phyloP scores from a whole-genome alignment of 1,140 invertebrate genomes.

The Araneus ventricosus region DNA sequence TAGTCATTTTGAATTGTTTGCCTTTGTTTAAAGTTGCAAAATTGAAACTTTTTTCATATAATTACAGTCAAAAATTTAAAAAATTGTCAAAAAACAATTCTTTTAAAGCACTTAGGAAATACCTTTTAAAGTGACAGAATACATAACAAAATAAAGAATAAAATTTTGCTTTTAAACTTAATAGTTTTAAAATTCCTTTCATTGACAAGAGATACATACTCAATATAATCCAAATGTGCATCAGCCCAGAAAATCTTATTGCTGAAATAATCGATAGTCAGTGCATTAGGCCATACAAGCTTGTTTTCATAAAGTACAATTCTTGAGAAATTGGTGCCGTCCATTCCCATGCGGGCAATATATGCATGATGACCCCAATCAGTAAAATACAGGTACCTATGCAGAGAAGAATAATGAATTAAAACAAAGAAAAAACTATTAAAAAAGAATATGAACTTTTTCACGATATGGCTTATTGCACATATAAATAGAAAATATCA shows the following conservation, averaged over 20 bases:
- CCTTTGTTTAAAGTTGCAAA: too few relatives aligned
- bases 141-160: too few relatives aligned
- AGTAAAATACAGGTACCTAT: constrained; percentile 92
- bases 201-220: constrained; percentile 83
- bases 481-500: too few relatives aligned
- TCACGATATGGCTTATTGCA: too few relatives aligned
- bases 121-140: too few relatives aligned
- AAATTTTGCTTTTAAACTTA: too few relatives aligned
- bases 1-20: too few relatives aligned
- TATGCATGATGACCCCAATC: constrained; percentile 97
- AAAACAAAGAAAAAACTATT: background rate
- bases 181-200: too few relatives aligned
- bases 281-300: constrained; percentile 98
- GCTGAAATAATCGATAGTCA: constrained; percentile 98
- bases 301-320: constrained; percentile 96
- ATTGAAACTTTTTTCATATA: too few relatives aligned
- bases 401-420: background rate
- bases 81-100: too few relatives aligned
- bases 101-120: too few relatives aligned
- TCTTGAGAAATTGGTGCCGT: constrained; percentile 93
- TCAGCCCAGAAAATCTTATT: constrained; percentile 98
- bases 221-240: constrained; percentile 98
- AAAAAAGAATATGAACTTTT: background rate
- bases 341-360: constrained; percentile 98
- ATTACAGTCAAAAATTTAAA: too few relatives aligned